These are phyloP conservation scores for Drosophila lacicola DNA, from an alignment of 2,888 invertebrate genomes.

Conservation along the genomic window DNA sequence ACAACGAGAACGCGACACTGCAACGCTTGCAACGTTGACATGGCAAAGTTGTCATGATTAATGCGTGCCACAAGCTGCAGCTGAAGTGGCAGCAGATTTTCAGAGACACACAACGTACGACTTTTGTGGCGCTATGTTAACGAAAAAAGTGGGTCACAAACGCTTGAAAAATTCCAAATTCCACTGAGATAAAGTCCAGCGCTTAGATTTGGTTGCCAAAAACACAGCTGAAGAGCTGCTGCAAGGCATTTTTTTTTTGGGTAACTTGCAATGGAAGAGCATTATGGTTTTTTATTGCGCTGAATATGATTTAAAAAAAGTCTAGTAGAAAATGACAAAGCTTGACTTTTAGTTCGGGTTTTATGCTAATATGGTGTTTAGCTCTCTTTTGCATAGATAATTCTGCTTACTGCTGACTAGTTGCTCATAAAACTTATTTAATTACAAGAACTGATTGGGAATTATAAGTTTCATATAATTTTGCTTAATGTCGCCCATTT, in stretches of 20 bases:
- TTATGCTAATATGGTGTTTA: background rate
- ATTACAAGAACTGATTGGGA: background rate
- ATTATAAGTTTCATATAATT: too few relatives aligned
- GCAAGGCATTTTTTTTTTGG: background rate
- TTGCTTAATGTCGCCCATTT: too few relatives aligned
- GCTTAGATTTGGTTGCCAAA: conserved; percentile 16
- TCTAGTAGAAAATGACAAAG: background rate
- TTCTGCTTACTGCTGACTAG: fast-evolving
- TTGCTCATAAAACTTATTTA: background rate
- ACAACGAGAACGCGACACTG: conserved; percentile 21
- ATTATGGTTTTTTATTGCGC: background rate
- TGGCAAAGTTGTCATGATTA: conserved; percentile 76
- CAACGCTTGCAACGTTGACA: conserved; percentile 49
- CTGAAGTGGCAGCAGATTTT: conserved; percentile 46
- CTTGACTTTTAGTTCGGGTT: background rate
- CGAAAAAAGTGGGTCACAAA: conserved; percentile 55
- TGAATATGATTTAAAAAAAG: background rate
- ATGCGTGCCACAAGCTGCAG: conserved; percentile 66
- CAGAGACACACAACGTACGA: conserved; percentile 1
- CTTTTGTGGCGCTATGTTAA: background rate
- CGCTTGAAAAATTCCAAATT: conserved; percentile 28
- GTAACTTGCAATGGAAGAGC: background rate
- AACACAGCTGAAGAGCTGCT: conserved; percentile 5
- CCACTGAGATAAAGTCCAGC: conserved; percentile 18
- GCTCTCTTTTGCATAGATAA: background rate